These are phyloP conservation scores for Drosophila navojoa DNA, from an alignment of 1,140 invertebrate genomes.

Conservation along the genomic window DNA sequence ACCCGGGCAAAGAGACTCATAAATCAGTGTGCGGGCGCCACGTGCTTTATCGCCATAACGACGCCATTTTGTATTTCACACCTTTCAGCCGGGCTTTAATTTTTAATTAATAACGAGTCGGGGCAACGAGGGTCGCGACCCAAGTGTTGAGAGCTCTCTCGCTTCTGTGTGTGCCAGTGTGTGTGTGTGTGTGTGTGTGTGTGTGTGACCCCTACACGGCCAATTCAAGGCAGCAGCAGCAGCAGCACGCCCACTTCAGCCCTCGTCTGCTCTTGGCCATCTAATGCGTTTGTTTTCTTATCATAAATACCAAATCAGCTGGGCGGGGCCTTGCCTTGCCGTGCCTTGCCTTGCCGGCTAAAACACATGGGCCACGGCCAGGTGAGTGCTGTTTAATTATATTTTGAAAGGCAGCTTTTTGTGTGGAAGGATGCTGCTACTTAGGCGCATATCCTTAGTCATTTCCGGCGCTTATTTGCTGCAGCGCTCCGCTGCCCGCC, in stretches of 20 bases:
- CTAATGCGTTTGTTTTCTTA: slow-evolving; percentile 82
- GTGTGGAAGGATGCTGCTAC: slow-evolving; percentile 70
- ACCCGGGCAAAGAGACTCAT: slow-evolving; percentile 59
- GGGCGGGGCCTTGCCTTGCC: slow-evolving; percentile 20
- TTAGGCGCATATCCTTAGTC: slow-evolving; percentile 79
- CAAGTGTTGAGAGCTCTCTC: slow-evolving; percentile 12
- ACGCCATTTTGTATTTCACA: slow-evolving; percentile 77
- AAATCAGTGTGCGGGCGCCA: slow-evolving; percentile 64
- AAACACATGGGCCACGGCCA: slow-evolving; percentile 66
- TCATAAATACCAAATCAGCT: slow-evolving; percentile 79
- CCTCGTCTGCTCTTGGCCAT: slow-evolving; percentile 11
- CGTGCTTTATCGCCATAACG: slow-evolving; percentile 79
- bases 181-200: not conserved
- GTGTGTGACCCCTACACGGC: too few relatives aligned
- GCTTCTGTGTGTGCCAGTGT: slow-evolving; percentile 1
- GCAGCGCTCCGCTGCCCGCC: slow-evolving; percentile 3
- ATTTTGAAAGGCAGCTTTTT: slow-evolving; percentile 53
- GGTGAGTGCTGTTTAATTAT: slow-evolving; percentile 76
- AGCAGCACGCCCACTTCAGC: not conserved
- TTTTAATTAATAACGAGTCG: slow-evolving; percentile 81
- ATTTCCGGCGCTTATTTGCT: slow-evolving; percentile 78
- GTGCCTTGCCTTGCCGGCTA: not conserved
- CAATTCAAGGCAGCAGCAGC: not conserved
- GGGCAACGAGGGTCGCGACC: slow-evolving; percentile 65
- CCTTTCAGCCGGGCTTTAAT: slow-evolving; percentile 79